A percentile compares a stretch with the other conserved stretches of the same genome.
phyloP scores from a whole-genome alignment of 2,113 vertebrate genomes.

The Noturus placidus region DNA sequence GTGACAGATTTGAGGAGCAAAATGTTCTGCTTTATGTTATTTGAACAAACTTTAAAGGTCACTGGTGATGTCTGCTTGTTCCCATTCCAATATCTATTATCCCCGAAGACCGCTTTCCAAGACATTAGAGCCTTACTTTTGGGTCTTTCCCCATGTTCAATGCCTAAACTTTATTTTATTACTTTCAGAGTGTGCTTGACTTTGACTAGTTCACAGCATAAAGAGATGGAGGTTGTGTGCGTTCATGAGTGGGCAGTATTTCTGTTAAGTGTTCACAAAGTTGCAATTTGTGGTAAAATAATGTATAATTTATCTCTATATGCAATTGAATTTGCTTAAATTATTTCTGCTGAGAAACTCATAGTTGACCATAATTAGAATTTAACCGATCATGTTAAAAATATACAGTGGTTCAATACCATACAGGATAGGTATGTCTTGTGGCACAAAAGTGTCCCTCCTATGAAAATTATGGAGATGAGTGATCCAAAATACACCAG shows the following conservation, averaged over 20 bases:
- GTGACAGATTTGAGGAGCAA: conserved; percentile 19
- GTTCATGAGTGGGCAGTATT: not conserved
- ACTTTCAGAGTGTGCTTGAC: not conserved
- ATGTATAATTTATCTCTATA: not conserved
- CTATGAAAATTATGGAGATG: not conserved
- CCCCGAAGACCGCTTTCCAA: not conserved
- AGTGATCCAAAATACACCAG: not conserved
- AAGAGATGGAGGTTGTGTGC: not conserved
- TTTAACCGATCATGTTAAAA: not conserved
- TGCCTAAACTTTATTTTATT: not conserved
- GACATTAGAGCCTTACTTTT: not conserved
- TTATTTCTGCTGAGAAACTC: not conserved
- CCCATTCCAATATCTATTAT: not conserved
- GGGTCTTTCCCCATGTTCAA: not conserved
- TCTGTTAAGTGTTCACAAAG: not conserved
- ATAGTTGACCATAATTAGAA: not conserved
- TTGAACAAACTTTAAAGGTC: conserved; percentile 25
- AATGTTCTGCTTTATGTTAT: conserved; percentile 15
- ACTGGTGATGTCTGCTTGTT: not conserved
- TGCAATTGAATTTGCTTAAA: not conserved
- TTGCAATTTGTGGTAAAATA: not conserved
- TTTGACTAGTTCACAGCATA: not conserved
- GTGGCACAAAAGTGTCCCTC: not conserved
- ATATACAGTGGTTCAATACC: not conserved
- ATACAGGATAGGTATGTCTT: not conserved